A percentile compares a stretch with the other conserved stretches of the same genome.
Evolutionary conservation across 2,113 vertebrate species (phyloP).

Genomic region (Axis porcinus): DNA sequence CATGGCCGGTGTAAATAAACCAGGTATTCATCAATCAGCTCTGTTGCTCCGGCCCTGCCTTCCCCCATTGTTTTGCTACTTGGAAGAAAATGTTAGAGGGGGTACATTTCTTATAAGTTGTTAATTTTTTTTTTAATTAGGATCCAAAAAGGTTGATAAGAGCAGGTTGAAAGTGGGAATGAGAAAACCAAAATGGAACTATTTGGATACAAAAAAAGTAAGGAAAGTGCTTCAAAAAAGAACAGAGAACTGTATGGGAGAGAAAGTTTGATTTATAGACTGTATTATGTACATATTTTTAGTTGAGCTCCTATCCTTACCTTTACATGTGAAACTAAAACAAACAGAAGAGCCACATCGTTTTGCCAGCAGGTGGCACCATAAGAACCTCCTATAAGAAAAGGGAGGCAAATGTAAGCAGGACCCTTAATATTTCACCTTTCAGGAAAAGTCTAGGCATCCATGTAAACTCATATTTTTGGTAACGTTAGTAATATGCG

Average conservation of each 20-base stretch:
- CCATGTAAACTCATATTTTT: not conserved
- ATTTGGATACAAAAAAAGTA: not conserved
- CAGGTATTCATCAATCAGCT: not conserved
- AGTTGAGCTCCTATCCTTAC: not conserved
- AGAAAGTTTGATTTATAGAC: not conserved
- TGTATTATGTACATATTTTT: not conserved
- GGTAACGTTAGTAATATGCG: not conserved
- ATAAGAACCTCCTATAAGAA: not conserved
- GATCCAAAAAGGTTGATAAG: not conserved
- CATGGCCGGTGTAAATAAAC: not conserved
- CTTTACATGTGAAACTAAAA: fast-evolving
- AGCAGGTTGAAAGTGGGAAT: not conserved
- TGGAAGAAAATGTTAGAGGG: not conserved
- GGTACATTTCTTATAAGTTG: not conserved
- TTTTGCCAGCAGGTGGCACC: constrained; percentile 23
- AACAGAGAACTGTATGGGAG: not conserved
- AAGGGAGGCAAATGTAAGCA: not conserved
- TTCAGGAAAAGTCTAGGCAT: not conserved
- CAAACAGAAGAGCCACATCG: not conserved
- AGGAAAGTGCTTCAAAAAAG: not conserved
- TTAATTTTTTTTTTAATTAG: not conserved
- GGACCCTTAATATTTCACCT: not conserved
- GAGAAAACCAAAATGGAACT: not conserved
- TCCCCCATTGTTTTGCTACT: not conserved
- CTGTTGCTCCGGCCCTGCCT: not conserved